Evolutionary conservation across 2,797 vertebrate species (phyloP), one percentile per base, ranked within the genome.

Genomic region (Spondyliosoma cantharus): DNA sequence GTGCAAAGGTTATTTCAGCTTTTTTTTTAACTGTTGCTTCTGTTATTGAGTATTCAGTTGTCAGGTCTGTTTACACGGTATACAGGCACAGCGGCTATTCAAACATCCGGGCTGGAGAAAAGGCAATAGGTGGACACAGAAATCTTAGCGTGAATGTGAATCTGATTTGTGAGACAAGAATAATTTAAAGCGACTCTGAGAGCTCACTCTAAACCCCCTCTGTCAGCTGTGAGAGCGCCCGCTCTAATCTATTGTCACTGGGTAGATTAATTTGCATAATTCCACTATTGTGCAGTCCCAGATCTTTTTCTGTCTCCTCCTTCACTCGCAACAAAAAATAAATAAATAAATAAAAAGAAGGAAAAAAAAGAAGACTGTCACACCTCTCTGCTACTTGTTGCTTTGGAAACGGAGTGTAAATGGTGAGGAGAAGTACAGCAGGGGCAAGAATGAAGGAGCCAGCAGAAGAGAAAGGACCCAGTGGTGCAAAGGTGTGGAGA

Each of bases 251-350:
- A 93, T 91, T 93, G 91, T 94, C 92, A 90, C 83, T 87, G 88
- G 85, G 80, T 81, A 88, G 92, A 92, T 92, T 93, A 45, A 91
- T 95, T 94, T 94, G 87, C 93, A 93, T 95, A 95, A 94, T 91
- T 95, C 90, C 86, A 73, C 89, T 76, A 88, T 91, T 93, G 90
- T 93, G 87, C 74, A 74, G 75, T 81, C 74, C 85, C 81, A 86
- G 83, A 90, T 93, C 86, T 90, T 84, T 90, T 82, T 77, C 83
- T 66, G 83, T 81, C 81, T 89, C 86, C 79, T 87, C 72, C 84
- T 83, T 88, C 81, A 77, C 72, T 52, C 22, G 9, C 48, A 68
- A 74, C 78, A 80, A 72, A 60, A 29, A 7, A 45, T 32, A 32
- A 52, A 17, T 24, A 45, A 9, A 27, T 63, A 62, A 43, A 46